These are phyloP conservation scores for Wiebesia pumilae DNA, from an alignment of 1,140 invertebrate genomes.

Conservation along the genomic window DNA sequence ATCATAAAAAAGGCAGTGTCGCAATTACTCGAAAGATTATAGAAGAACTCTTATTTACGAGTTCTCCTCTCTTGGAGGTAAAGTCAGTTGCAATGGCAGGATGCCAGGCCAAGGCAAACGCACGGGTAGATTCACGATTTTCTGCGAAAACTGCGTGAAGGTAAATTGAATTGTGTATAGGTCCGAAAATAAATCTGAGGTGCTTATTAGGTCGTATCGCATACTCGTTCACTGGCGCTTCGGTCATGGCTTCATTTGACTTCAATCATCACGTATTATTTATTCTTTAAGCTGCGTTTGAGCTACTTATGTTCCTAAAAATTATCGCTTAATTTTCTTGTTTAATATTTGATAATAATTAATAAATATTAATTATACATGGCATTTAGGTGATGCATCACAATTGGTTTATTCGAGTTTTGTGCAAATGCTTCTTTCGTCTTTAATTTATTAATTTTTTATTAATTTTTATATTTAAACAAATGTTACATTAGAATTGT, in stretches of 20 bases:
- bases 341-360: too few species aligned
- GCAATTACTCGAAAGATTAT: slow-evolving; percentile 9
- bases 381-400: too few species aligned
- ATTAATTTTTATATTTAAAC: too few species aligned
- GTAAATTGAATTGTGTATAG: slow-evolving; percentile 70
- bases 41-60: slow-evolving; percentile 11
- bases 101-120: slow-evolving; percentile 57
- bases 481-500: too few species aligned
- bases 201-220: slow-evolving; percentile 62
- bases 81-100: slow-evolving; percentile 53
- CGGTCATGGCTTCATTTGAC: not conserved
- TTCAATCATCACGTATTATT: not conserved
- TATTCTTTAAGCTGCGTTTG: not conserved
- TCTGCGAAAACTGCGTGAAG: slow-evolving; percentile 59
- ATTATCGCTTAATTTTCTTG: too few species aligned
- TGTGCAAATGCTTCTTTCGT: too few species aligned
- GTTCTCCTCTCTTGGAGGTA: not conserved
- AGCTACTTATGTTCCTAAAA: too few species aligned
- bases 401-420: too few species aligned
- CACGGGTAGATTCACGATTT: slow-evolving; percentile 54
- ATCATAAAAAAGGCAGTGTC: slow-evolving; percentile 2
- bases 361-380: too few species aligned
- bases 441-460: too few species aligned
- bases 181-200: slow-evolving; percentile 62
- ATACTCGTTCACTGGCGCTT: slow-evolving; percentile 39